These are phyloP conservation scores for Hestina assimilis DNA, from an alignment of 1,140 invertebrate genomes.

Conservation along the genomic window DNA sequence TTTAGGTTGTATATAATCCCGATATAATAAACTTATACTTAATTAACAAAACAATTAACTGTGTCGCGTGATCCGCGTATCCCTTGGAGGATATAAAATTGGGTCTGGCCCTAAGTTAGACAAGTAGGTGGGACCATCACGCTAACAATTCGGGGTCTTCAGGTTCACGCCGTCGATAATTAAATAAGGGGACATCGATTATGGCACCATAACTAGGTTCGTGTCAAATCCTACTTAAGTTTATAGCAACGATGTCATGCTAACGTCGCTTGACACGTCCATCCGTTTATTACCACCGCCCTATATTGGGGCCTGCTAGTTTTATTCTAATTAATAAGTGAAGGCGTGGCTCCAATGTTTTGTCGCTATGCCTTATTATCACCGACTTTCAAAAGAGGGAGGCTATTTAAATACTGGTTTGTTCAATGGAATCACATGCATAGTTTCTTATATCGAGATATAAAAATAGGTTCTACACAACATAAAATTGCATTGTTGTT, in stretches of 20 bases:
- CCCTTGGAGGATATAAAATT: conserved; percentile 36
- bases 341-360: no score
- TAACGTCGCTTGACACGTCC: conserved; percentile 4
- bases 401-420: no score
- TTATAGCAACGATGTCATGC: conserved; percentile 6
- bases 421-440: no score
- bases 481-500: no score
- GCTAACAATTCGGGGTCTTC: conserved; percentile 25
- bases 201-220: conserved; percentile 28
- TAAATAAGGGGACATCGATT: conserved; percentile 41
- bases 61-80: conserved; percentile 32
- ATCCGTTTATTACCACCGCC: not conserved
- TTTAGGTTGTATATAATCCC: no score
- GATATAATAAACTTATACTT: not conserved
- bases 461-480: no score
- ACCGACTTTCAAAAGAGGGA: no score
- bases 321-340: not conserved
- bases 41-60: not conserved
- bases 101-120: conserved; percentile 36
- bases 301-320: not conserved
- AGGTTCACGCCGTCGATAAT: conserved; percentile 35
- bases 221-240: conserved; percentile 7
- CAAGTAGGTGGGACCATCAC: conserved; percentile 31
- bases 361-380: no score
- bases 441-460: no score